phyloP scores from a whole-genome alignment of 2,113 vertebrate species.

The Calonectris borealis region DNA sequence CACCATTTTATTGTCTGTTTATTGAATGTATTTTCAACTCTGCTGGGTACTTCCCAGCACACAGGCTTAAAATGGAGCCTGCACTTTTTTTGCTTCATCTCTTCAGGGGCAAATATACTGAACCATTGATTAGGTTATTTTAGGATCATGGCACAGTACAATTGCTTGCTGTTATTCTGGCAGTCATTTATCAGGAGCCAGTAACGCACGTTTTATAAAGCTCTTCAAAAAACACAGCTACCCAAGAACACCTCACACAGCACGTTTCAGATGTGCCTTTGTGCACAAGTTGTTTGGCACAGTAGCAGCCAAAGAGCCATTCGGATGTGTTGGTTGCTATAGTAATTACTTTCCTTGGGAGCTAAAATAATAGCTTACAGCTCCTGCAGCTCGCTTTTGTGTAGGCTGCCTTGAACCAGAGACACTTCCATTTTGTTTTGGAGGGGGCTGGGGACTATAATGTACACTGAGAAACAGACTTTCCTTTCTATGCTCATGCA shows the following conservation, averaged over 20 bases:
- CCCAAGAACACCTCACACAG: not conserved
- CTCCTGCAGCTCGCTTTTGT: slow-evolving; percentile 37
- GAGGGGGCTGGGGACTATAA: not conserved
- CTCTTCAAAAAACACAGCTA: not conserved
- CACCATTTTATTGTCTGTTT: not conserved
- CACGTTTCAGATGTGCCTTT: slow-evolving; percentile 24
- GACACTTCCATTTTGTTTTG: not conserved
- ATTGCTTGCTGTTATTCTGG: not conserved
- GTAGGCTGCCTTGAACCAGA: slow-evolving; percentile 45
- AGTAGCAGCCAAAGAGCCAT: slow-evolving; percentile 12
- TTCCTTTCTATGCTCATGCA: not conserved
- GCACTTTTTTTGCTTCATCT: not conserved
- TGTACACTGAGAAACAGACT: not conserved
- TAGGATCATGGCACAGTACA: not conserved
- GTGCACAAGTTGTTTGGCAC: slow-evolving; percentile 27
- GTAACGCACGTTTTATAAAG: not conserved
- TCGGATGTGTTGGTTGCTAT: slow-evolving; percentile 62
- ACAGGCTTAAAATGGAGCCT: not conserved
- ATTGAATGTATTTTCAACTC: not conserved
- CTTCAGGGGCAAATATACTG: not conserved
- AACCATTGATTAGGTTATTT: slow-evolving; percentile 50
- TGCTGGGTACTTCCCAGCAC: not conserved
- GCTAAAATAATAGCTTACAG: slow-evolving; percentile 51
- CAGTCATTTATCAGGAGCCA: not conserved
- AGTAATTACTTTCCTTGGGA: slow-evolving; percentile 64